Base-by-base conservation (phyloP, 2,888 invertebrate genomes). In the Lacanobia wlatinum region DNA sequence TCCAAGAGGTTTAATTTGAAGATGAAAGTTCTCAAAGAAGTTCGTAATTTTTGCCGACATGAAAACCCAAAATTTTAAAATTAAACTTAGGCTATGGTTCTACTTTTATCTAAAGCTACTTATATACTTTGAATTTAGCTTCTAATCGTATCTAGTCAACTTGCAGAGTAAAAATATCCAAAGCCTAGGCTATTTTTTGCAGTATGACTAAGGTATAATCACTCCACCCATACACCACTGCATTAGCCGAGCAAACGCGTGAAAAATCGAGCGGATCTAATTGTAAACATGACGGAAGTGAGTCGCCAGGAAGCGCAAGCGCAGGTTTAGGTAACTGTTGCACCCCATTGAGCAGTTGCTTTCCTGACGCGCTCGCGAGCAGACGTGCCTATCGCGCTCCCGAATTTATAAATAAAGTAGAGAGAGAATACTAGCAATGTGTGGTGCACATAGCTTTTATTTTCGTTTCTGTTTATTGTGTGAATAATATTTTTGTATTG, bases 191-290 rank as follows among this genome's bases (percentile, higher is more conserved):
- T n/a, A n/a, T 21, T 21, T 23, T 52, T 46, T 0, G n/a, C n/a
- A 62, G 28, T 21, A 53, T 73, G 56, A 60, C 55, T 23, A 23
- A 53, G 18, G 12, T 59, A 28, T 68, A 71, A 67, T 60, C 72
- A 67, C 28, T 53, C 4, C n/a, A 65, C 56, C 62, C 56, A 74
- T 70, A 64, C 14, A 82, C 63, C 66, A 70, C 70, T 73, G 64
- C 56, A 73, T 67, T 73, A 58, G 52, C 63, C 7, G 63, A 59
- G 43, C 78, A 73, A 67, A 79, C 61, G 78, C 80, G 78, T 90
- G 90, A 87, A 87, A 90, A 90, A 86, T 87, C 82, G 86, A 87
- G 89, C 92, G 92, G 85, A 88, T 88, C 92, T 90, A 93, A 93
- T 92, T 85, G 83, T 79, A 76, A 76, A 70, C 78, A 88, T 85